phyloP scores from a whole-genome alignment of 2,797 vertebrate genomes.

The Zalophus californianus region DNA sequence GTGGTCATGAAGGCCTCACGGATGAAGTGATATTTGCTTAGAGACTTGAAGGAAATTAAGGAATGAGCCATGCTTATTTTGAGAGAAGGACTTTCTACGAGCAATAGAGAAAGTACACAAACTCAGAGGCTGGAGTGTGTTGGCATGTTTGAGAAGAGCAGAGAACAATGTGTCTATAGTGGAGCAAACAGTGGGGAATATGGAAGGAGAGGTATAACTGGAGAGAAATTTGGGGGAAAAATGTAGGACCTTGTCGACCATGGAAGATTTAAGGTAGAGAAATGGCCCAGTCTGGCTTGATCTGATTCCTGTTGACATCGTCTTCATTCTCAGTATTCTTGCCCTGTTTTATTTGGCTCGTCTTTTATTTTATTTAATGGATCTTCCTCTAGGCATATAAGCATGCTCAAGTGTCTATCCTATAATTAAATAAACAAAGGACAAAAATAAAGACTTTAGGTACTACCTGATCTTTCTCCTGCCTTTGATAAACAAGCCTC shows the following conservation, averaged over 20 bases:
- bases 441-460: background rate
- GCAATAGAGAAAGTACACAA: background rate
- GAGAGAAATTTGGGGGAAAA: background rate
- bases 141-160: background rate
- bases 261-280: background rate
- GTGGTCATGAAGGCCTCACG: background rate
- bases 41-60: background rate
- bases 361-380: constrained; percentile 49
- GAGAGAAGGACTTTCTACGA: background rate
- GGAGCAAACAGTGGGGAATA: background rate
- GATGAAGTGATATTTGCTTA: background rate
- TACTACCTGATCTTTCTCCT: background rate
- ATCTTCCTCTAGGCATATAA: background rate
- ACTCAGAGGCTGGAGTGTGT: background rate
- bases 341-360: background rate
- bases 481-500: background rate
- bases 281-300: background rate
- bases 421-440: background rate
- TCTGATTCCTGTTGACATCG: background rate
- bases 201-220: background rate
- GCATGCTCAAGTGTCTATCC: background rate
- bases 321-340: background rate
- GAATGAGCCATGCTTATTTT: background rate
- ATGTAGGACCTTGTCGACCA: background rate
- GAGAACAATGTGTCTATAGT: background rate